Conservation (phyloP, 2,888 invertebrate species). For the Boloria euphrosyne region DNA sequence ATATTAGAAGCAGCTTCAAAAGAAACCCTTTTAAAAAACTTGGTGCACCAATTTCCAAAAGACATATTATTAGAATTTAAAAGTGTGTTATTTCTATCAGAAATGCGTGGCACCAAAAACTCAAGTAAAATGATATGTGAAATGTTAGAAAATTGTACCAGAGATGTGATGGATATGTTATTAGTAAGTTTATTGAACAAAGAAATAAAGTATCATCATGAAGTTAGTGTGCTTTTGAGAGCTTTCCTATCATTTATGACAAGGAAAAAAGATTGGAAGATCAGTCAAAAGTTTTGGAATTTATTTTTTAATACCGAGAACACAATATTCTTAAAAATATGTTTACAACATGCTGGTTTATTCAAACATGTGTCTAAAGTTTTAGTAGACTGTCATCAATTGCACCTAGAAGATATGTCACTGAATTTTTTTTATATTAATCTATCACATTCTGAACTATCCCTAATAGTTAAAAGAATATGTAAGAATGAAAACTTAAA, state of each 20-base stretch:
- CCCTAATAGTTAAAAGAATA: constrained; percentile 65
- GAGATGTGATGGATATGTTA: constrained; percentile 56
- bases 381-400: constrained; percentile 66
- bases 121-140: constrained; percentile 46
- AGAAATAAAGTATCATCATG: constrained; percentile 34
- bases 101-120: constrained; percentile 49
- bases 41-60: constrained; percentile 53
- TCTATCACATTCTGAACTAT: constrained; percentile 77
- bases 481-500: constrained; percentile 62
- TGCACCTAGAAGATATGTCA: constrained; percentile 62
- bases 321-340: constrained; percentile 56
- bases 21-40: constrained; percentile 58
- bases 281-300: constrained; percentile 59
- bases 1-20: constrained; percentile 70
- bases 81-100: constrained; percentile 56
- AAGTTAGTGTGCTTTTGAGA: constrained; percentile 49
- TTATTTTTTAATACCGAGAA: constrained; percentile 56
- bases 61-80: constrained; percentile 59
- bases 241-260: constrained; percentile 51
- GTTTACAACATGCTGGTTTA: constrained; percentile 56
- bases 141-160: constrained; percentile 53
- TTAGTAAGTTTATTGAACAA: constrained; percentile 59
- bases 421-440: constrained; percentile 71
- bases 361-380: constrained; percentile 60
- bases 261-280: constrained; percentile 50